Evolutionary conservation across 2,113 vertebrate genomes (phyloP), one percentile per base, ranked within the genome.

Genomic region (Lasiurus cinereus): DNA sequence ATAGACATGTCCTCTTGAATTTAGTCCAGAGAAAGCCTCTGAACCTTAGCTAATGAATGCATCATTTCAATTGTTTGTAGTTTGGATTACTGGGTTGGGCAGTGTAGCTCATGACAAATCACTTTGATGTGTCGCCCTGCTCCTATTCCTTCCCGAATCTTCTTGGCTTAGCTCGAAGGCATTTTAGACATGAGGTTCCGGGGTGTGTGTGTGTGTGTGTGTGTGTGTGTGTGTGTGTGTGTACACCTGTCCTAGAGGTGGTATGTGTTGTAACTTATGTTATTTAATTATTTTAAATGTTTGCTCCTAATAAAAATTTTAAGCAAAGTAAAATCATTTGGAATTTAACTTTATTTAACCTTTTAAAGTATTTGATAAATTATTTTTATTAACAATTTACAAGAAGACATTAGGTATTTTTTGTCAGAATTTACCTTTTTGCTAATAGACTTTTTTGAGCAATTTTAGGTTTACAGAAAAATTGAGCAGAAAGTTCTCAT

Each of bases 271-370:
- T 74, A 2, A 83, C 3, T 74, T 21, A 82, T 5, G 14, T 27
- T 72, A 29, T 83, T n/a, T 5, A 24, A 83, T 77, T 92, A 39
- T 91, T 62, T 80, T 5, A 52, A 74, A 88, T 84, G 70, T 78
- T 69, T 84, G 29, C 29, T 62, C 8, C 22, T 43, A 43, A 62
- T 19, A 72, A 88, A 77, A 77, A 8, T n/a, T 66, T 79, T 64
- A 78, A 52, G 50, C 18, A 93, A 96, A 91, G 12, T 67, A 91
- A 73, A 64, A 48, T 72, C 31, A 74, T 77, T 91, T 79, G 54
- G 12, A 79, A 8, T 50, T 67, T 83, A 88, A 66, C 3, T 56
- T 72, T 59, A 22, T 66, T 67, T 62, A 27, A 15, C 39, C 4
- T 83, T 78, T 67, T 59, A 1, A n/a, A 22, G 4, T 59, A 70